phyloP scores from a whole-genome alignment of 35 echinoderm and acorn worm species.

The Hemicentrotus pulcherrimus region DNA sequence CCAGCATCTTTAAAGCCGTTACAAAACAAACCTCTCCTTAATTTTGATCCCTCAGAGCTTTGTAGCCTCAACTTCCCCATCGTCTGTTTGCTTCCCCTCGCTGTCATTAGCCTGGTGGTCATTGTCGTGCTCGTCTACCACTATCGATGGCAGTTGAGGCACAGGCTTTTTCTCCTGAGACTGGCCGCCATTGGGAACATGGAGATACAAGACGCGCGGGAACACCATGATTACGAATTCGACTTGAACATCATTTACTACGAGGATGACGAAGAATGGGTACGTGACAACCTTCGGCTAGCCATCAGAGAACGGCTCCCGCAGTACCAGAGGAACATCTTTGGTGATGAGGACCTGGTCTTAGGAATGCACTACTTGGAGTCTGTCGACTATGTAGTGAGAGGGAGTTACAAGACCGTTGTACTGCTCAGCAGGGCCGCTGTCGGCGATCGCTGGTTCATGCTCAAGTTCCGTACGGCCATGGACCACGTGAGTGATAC shows the following conservation, averaged over 20 bases:
- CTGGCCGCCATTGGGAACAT: not conserved
- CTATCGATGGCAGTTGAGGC: not conserved
- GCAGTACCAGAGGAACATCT: not conserved
- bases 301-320: not conserved
- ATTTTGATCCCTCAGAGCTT: not conserved
- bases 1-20: not conserved
- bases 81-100: not conserved
- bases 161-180: not conserved
- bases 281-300: not conserved
- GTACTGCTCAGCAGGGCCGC: not conserved
- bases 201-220: not conserved
- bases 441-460: not conserved
- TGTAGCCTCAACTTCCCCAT: not conserved
- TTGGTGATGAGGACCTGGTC: not conserved
- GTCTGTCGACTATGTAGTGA: not conserved
- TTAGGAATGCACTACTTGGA: not conserved
- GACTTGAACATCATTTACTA: not conserved
- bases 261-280: not conserved
- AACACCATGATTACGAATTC: not conserved
- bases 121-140: not conserved
- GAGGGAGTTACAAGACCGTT: not conserved
- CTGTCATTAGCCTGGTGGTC: not conserved
- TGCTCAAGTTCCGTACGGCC: not conserved
- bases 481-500: not conserved
- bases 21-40: not conserved